Evolutionary conservation across 64 coral and sea anemone species (phyloP).

Genomic region (Montipora foliosa): DNA sequence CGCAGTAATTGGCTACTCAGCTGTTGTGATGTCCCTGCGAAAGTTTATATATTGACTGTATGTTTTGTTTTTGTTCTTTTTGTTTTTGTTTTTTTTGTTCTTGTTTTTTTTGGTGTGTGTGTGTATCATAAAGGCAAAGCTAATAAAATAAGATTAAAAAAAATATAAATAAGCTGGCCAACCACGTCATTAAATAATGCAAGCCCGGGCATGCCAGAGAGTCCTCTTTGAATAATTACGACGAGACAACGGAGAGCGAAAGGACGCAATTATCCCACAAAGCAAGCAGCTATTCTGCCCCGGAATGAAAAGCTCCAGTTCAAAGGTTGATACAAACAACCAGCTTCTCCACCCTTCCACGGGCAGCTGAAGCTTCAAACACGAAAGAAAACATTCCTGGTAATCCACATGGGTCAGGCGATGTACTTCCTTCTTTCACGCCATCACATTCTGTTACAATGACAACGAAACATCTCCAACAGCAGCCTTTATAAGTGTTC

Average conservation of each 20-base stretch:
- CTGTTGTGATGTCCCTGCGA: too few species aligned
- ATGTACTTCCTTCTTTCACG: not conserved
- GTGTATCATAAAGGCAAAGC: too few species aligned
- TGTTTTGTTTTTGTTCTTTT: too few species aligned
- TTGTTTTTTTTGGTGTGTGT: too few species aligned
- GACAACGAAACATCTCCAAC: slow-evolving; percentile 36
- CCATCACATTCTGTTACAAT: not conserved
- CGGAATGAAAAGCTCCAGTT: not conserved
- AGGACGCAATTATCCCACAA: slow-evolving; percentile 42
- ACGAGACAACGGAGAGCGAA: slow-evolving; percentile 12
- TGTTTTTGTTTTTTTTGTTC: too few species aligned
- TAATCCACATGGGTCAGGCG: not conserved
- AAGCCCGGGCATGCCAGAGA: slow-evolving; percentile 55
- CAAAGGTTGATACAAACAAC: not conserved
- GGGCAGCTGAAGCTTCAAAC: not conserved
- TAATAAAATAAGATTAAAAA: too few species aligned
- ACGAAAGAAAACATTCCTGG: slow-evolving; percentile 3
- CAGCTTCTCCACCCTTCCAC: not conserved
- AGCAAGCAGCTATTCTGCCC: slow-evolving; percentile 1
- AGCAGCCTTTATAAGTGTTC: slow-evolving; percentile 47
- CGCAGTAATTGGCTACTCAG: too few species aligned
- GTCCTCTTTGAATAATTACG: slow-evolving; percentile 41
- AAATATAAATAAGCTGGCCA: slow-evolving; percentile 45
- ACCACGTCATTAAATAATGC: slow-evolving; percentile 14
- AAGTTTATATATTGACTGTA: too few species aligned